Evolutionary conservation across 1,140 invertebrate species (phyloP), one percentile per base, ranked within the genome.

Genomic region (Ctenoplectra terminalis): DNA sequence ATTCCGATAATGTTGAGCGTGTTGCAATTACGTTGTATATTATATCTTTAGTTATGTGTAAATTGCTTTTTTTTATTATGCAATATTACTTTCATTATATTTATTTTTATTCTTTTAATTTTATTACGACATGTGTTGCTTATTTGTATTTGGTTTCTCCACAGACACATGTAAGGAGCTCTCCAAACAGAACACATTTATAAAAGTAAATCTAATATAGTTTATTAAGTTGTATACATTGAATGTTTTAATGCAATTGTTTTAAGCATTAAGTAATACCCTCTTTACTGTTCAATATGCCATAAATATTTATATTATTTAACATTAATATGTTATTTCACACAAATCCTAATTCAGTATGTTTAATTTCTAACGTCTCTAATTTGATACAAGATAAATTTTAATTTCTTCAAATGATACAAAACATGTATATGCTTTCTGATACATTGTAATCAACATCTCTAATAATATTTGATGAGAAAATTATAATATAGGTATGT

Each of bases 91-190:
- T 26, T 56, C 43, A 58, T n/a, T 83, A 71, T 50, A 56, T 29
- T 31, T 76, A 58, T 26, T 34, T n/a, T 74, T 70, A 29, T 29
- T 23, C 50, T 61, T 82, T 78, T 34, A 60, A 64, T 46, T 74
- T 37, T 6, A 26, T 85, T 86, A 20, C 8, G 56, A 50, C 54
- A 74, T 76, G 15, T 75, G 40, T 71, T 58, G 69, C 40, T 56
- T 78, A 78, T 58, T 70, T 82, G 58, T 82, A 83, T 87, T 82
- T 88, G 91, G 84, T 90, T 92, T 91, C 88, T 92, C 88, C 92
- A 90, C 91, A 92, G 91, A 90, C 88, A 86, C 83, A 84, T 79
- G 46, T 90, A 87, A 84, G 90, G 87, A 90, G 90, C 90, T 88
- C 88, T 82, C 72, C 88, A 91, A 85, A 91, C 86, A 90, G 88